These are phyloP conservation scores for Liparis tanakae DNA, from an alignment of 2,797 vertebrate species.

Conservation along the genomic window DNA sequence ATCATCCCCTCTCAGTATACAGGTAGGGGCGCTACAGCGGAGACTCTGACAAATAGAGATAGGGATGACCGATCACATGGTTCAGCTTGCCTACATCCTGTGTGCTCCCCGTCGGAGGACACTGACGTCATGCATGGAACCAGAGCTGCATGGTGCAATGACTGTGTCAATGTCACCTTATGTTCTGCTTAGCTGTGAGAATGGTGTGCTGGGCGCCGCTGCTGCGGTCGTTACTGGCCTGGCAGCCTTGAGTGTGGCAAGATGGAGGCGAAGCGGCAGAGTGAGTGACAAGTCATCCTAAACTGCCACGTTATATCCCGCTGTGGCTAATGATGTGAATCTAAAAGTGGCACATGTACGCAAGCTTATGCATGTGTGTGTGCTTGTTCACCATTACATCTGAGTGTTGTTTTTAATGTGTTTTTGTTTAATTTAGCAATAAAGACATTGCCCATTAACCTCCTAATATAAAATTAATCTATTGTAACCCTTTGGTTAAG, in stretches of 20 bases:
- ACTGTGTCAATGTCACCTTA: slow-evolving; percentile 80
- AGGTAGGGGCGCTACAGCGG: slow-evolving; percentile 54
- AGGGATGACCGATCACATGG: slow-evolving; percentile 71
- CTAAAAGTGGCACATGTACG: slow-evolving; percentile 54
- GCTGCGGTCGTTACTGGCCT: slow-evolving; percentile 61
- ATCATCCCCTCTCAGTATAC: slow-evolving; percentile 54
- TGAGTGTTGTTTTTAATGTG: slow-evolving; percentile 78
- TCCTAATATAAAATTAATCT: slow-evolving; percentile 82
- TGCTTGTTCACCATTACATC: slow-evolving; percentile 62
- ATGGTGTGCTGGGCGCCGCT: slow-evolving; percentile 43
- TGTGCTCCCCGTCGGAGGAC: slow-evolving; percentile 66
- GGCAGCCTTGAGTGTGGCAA: slow-evolving; percentile 66
- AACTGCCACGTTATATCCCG: slow-evolving; percentile 74
- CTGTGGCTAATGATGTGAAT: slow-evolving; percentile 74
- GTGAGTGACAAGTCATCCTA: slow-evolving; percentile 75
- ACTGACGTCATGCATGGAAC: slow-evolving; percentile 70
- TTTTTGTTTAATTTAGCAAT: slow-evolving; percentile 79
- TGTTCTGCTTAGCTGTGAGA: slow-evolving; percentile 80
- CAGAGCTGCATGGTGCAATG: slow-evolving; percentile 59
- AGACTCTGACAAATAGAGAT: slow-evolving; percentile 72
- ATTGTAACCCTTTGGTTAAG: slow-evolving; percentile 77
- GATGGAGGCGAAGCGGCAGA: slow-evolving; percentile 67
- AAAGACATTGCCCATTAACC: slow-evolving; percentile 83
- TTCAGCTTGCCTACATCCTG: slow-evolving; percentile 55
- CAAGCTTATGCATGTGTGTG: neutral